Evolutionary conservation across 2,797 vertebrate species (phyloP), one percentile per base, ranked within the genome.

Genomic region (Ceyx erithaca): DNA sequence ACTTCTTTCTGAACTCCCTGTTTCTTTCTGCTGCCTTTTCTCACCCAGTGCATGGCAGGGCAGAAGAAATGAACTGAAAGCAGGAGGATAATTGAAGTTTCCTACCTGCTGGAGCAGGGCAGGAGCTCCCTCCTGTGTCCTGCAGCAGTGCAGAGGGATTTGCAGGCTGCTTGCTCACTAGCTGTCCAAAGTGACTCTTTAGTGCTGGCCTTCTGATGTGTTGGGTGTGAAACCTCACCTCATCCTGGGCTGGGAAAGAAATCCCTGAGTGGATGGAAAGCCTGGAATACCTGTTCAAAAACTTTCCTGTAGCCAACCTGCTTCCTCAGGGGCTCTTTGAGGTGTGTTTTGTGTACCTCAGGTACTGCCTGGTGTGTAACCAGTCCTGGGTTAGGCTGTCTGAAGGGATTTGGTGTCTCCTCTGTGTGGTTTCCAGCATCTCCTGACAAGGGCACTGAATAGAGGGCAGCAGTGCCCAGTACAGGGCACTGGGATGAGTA

Each of bases 71-170:
- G 10, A 52, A 18, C 30, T 23, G 51, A 4, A 55, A 51, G 79
- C 22, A 22, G 10, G 21, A 35, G 59, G 45, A 25, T 23, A 7
- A 16, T 0, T 23, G 6, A 16, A 0, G 1, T 11, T 14, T 61
- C 20, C 67, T 75, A 10, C 45, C 35, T 48, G 80, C 81, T 30
- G 66, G 61, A 58, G 81, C 2, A 9, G 66, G 62, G 45, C 3
- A 4, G 62, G 51, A 82, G 70, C 71, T 77, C 35, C 48, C 26
- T 43, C 46, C 63, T 0, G 3, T 19, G 1, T 33, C 3, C 3
- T 1, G 1, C 11, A 26, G 63, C 35, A 15, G 17, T 5, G 40
- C 64, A 40, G 31, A 37, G 21, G 54, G 41, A n/a, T 33, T 17
- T 14, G 41, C 0, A 2, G 66, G 55, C 86, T 51, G 48, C 48